Base-by-base conservation (phyloP, 2,113 vertebrate genomes). In the Actenoides lindsayi region DNA sequence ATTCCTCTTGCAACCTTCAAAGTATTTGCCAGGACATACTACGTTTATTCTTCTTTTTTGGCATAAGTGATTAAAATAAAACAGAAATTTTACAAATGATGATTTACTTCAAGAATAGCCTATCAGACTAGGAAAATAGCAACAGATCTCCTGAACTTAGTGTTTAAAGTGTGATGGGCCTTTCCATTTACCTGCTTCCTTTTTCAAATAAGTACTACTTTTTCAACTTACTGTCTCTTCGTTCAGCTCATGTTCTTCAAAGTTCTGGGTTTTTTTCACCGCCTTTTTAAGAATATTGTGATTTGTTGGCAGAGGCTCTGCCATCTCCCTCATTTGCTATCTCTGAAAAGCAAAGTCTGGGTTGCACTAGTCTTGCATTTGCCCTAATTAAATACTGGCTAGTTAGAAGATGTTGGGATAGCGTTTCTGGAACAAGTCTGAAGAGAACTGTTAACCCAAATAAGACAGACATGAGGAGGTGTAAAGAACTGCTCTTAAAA, bases 141-240 rank as follows among this genome's bases (percentile, higher is more conserved):
- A 77, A 37, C 11, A 37, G 27, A 77, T 5, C 3, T 79, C 24
- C 6, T 13, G 39, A 69, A 57, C 3, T 10, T 2, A 0, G 5
- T 73, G 56, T 67, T 59, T 64, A 56, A 60, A 16, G 64, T 44
- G 30, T 21, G 6, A 39, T 56, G 14, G 31, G 18, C n/a, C 5
- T 86, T 82, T 44, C 7, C 1, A 3, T 53, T 85, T 65, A 60
- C n/a, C 19, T 24, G 70, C 10, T 50, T 78, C 12, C 21, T 54
- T 10, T n/a, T 93, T 77, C 5, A 15, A 50, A 69, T 63, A 57
- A n/a, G 35, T 64, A 1, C 50, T 10, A 42, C 50, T 10, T 53
- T 83, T 50, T n/a, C 15, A 46, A 1, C 83, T 73, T 68, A 41
- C 4, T 63, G 2, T 60, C 11, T 46, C 16, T 48, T 77, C 54